Percentiles rank a stretch among this genome's conserved stretches.
These are phyloP conservation scores for Sphinx pinastri DNA, from an alignment of 2,888 invertebrate species.

Conservation along the genomic window DNA sequence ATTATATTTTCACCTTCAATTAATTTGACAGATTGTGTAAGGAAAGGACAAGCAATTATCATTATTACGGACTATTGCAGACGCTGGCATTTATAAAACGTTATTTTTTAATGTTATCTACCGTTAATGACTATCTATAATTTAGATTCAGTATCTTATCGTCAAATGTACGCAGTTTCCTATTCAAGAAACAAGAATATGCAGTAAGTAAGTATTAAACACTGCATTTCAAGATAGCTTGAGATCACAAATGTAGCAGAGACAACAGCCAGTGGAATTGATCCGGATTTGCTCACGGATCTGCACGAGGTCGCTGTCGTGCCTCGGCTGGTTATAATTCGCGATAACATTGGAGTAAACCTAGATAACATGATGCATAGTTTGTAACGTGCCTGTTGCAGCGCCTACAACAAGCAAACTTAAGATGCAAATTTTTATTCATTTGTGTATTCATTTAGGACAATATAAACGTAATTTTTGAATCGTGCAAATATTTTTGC, in stretches of 20 bases:
- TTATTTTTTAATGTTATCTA: too few species aligned
- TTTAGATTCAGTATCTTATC: too few species aligned
- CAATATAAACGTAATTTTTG: not conserved
- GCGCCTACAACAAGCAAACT: not conserved
- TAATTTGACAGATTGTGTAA: not conserved
- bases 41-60: not conserved
- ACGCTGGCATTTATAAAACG: too few species aligned
- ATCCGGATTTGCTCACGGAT: conserved; percentile 58
- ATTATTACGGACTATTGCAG: too few species aligned
- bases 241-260: conserved; percentile 36
- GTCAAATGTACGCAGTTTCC: too few species aligned
- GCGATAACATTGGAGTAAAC: conserved; percentile 41
- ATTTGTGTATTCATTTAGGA: not conserved
- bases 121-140: too few species aligned
- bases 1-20: not conserved
- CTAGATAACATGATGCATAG: conserved; percentile 34
- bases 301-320: conserved; percentile 55
- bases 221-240: not conserved
- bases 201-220: too few species aligned
- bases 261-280: conserved; percentile 43
- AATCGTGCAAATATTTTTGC: too few species aligned
- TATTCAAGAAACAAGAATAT: too few species aligned
- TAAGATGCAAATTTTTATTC: not conserved
- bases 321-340: conserved; percentile 34
- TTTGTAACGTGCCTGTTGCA: not conserved